Evolutionary conservation across 2,888 invertebrate genomes (phyloP).

Genomic region (Scelioninae gen. 2): DNA sequence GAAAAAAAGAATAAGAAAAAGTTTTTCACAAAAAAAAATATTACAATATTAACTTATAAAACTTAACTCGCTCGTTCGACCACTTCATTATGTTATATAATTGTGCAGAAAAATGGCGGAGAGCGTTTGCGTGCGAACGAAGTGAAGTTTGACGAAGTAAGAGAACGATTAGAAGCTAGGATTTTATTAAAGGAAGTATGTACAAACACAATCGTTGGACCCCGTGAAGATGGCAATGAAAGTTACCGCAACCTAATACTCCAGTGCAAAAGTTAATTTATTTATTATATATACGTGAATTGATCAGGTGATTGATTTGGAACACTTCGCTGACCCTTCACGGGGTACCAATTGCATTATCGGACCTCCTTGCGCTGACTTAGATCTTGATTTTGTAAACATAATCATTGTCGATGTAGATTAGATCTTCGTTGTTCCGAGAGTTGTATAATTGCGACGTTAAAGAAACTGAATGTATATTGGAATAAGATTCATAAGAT

Average conservation of each 20-base stretch:
- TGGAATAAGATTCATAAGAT: too few species aligned
- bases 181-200: slow-evolving; percentile 33
- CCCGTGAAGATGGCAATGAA: slow-evolving; percentile 12
- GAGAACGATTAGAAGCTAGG: slow-evolving; percentile 24
- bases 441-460: not conserved
- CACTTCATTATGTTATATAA: slow-evolving; percentile 17
- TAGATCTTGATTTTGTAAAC: slow-evolving; percentile 27
- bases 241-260: not conserved
- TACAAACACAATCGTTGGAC: slow-evolving; percentile 26
- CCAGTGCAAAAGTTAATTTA: too few species aligned
- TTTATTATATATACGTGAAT: too few species aligned
- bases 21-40: not conserved
- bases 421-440: slow-evolving; percentile 17
- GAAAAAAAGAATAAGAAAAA: slow-evolving; percentile 9
- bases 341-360: not conserved
- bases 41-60: slow-evolving; percentile 8
- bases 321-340: slow-evolving; percentile 6
- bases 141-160: slow-evolving; percentile 3
- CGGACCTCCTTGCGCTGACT: slow-evolving; percentile 27
- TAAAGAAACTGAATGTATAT: not conserved
- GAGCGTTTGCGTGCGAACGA: slow-evolving; percentile 20
- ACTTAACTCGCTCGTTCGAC: slow-evolving; percentile 9
- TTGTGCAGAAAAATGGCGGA: slow-evolving; percentile 5
- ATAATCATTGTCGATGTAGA: slow-evolving; percentile 5
- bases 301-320: slow-evolving; percentile 1